Evolutionary conservation across 1,140 invertebrate genomes (phyloP).

Genomic region (Ditylenchus dipsaci): DNA sequence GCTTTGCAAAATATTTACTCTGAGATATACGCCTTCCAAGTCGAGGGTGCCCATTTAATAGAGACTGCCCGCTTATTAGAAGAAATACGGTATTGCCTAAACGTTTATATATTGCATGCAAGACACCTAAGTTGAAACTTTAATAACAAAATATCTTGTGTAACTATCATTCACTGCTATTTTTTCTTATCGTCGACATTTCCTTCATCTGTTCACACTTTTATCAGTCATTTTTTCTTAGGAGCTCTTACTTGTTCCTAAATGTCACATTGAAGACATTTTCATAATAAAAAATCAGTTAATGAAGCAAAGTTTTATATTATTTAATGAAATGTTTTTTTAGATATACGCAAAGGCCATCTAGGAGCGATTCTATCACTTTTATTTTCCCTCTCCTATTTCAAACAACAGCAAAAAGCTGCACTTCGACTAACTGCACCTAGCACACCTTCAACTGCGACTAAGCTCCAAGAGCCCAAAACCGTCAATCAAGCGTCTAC

Average conservation of each 20-base stretch:
- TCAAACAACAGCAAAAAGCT: slow-evolving; percentile 24
- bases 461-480: not conserved
- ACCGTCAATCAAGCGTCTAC: too few species aligned
- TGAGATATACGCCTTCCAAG: too few species aligned
- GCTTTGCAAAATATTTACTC: too few species aligned
- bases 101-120: too few species aligned
- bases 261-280: not conserved
- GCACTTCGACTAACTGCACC: not conserved
- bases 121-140: too few species aligned
- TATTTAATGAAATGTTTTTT: slow-evolving; percentile 10
- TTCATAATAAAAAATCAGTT: not conserved
- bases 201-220: not conserved
- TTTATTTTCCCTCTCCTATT: slow-evolving; percentile 21
- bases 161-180: too few species aligned
- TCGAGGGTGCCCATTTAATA: too few species aligned
- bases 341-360: slow-evolving; percentile 33
- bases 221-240: not conserved
- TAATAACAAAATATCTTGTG: too few species aligned
- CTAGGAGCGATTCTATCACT: slow-evolving; percentile 23
- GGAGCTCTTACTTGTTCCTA: not conserved
- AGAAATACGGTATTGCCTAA: too few species aligned
- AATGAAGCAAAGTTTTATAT: not conserved
- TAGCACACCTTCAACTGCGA: not conserved
- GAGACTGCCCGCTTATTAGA: too few species aligned
- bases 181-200: not conserved